phyloP scores from a whole-genome alignment of 2,888 invertebrate species.

The Drosophila meridionalis region DNA sequence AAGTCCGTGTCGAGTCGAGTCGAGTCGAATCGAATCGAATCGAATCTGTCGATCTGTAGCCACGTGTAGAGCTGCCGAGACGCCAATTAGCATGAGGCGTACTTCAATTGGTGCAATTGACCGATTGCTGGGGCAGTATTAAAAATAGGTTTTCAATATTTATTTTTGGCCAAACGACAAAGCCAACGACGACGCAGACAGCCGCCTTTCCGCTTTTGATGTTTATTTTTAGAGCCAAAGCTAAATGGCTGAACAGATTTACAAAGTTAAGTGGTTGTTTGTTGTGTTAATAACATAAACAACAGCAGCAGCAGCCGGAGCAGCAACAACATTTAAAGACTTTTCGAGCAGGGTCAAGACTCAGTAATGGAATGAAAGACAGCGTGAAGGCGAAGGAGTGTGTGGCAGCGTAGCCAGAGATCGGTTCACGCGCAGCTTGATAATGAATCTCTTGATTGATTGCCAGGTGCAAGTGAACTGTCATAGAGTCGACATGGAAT shows the following conservation, averaged over 20 bases:
- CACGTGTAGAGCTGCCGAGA: conserved; percentile 27
- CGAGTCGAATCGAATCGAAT: conserved; percentile 27
- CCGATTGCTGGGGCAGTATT: conserved; percentile 41
- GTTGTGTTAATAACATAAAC: conserved; percentile 72
- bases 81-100: conserved; percentile 47
- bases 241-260: conserved; percentile 69
- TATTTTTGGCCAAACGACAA: conserved; percentile 63
- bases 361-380: conserved; percentile 12
- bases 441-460: conserved; percentile 56
- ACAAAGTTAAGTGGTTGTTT: conserved; percentile 73
- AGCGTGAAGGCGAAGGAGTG: background rate
- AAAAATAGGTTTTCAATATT: conserved; percentile 75
- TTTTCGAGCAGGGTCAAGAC: conserved; percentile 31
- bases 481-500: conserved; percentile 39
- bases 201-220: conserved; percentile 60
- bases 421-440: conserved; percentile 39
- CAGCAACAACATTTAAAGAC: conserved; percentile 23
- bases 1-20: conserved; percentile 3
- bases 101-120: conserved; percentile 68
- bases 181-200: conserved; percentile 10
- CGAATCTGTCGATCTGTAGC: conserved; percentile 5
- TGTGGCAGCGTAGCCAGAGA: conserved; percentile 1
- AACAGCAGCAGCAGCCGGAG: conserved; percentile 30
- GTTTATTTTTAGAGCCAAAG: conserved; percentile 66
- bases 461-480: conserved; percentile 59